Conservation (phyloP, 92 coral and sea anemone species). For the Palythoa heliodiscus region DNA sequence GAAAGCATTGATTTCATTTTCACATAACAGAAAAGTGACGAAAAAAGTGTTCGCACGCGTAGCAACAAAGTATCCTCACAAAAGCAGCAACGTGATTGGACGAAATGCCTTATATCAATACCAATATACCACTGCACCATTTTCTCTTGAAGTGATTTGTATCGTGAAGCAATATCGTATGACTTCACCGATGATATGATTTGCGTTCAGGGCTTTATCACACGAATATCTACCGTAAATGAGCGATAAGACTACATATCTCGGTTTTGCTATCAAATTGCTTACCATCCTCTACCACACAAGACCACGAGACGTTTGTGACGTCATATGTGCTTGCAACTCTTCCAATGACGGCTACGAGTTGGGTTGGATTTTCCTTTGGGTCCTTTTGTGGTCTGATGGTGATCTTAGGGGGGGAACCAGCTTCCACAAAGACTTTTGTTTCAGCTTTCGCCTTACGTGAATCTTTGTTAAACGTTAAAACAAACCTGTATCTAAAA, state of each 20-base stretch:
- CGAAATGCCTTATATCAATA: too few species aligned
- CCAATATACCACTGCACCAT: too few species aligned
- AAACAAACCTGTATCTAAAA: conserved; percentile 62
- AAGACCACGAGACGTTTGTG: conserved; percentile 61
- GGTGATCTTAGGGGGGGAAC: conserved; percentile 61
- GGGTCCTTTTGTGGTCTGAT: conserved; percentile 46
- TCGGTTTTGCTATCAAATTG: background rate
- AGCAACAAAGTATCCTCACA: too few species aligned
- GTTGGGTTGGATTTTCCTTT: conserved; percentile 64
- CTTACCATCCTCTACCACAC: conserved; percentile 64
- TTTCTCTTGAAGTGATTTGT: too few species aligned
- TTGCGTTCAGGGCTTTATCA: too few species aligned
- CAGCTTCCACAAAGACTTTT: conserved; percentile 50
- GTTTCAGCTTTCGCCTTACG: conserved; percentile 47
- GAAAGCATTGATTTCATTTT: too few species aligned
- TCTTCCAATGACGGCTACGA: conserved; percentile 18
- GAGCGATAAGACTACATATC: background rate
- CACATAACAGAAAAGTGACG: too few species aligned
- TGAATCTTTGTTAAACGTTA: conserved; percentile 64
- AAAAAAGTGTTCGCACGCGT: too few species aligned
- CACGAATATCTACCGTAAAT: background rate
- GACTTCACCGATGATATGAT: too few species aligned
- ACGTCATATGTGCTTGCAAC: conserved; percentile 42
- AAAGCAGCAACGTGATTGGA: too few species aligned
- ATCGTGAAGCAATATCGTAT: too few species aligned